Conservation (phyloP, 2,113 vertebrate species). For the Macrotus californicus region DNA sequence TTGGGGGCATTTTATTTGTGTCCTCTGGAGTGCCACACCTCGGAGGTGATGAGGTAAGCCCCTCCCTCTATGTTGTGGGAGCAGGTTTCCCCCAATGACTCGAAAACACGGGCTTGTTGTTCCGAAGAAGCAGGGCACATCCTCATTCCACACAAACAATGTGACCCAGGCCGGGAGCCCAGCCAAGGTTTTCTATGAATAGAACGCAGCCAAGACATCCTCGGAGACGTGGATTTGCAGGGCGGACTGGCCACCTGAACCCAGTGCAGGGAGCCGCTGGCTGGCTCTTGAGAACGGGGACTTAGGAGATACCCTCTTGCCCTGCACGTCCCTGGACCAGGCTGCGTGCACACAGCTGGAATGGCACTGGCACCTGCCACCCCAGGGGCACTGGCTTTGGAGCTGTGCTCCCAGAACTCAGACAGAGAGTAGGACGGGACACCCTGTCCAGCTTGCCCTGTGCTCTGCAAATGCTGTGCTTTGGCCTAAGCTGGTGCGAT, state of each 20-base stretch:
- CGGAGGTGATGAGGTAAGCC: constrained; percentile 19
- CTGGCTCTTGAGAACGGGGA: constrained; percentile 32
- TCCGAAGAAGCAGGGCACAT: constrained; percentile 76
- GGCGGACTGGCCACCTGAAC: background rate
- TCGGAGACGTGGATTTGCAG: constrained; percentile 41
- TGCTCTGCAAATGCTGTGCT: background rate
- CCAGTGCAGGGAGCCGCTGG: constrained; percentile 42
- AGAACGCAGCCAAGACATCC: constrained; percentile 63
- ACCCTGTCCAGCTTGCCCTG: background rate
- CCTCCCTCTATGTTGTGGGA: constrained; percentile 49
- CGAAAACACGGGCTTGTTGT: constrained; percentile 71
- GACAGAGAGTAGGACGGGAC: background rate
- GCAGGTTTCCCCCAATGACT: constrained; percentile 65
- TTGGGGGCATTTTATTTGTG: constrained; percentile 7
- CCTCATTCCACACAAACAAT: constrained; percentile 78
- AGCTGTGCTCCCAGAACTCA: background rate
- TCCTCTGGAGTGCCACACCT: constrained; percentile 43
- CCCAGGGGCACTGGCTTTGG: background rate
- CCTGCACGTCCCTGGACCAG: background rate
- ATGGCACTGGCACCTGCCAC: too few species aligned
- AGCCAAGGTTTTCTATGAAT: constrained; percentile 79
- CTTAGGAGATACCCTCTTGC: background rate
- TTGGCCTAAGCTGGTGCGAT: background rate
- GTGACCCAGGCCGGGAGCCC: constrained; percentile 73
- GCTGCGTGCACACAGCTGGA: background rate